Percentiles rank a stretch among this genome's conserved stretches.
phyloP scores from a whole-genome alignment of 2,113 vertebrate species.

The Dissostichus mawsoni region DNA sequence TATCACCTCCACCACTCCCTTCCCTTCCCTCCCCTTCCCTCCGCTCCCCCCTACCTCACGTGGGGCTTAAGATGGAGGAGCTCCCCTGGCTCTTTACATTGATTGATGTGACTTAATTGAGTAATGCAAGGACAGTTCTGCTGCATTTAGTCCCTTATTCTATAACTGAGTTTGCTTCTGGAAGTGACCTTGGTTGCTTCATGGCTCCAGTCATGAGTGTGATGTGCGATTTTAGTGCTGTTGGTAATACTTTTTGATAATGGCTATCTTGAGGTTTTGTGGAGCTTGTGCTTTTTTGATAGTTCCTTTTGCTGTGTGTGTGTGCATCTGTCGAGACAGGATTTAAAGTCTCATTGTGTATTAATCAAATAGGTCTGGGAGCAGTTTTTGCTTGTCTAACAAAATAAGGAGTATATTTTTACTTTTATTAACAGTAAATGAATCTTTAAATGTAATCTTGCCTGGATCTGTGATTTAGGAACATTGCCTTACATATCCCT shows the following conservation, averaged over 20 bases:
- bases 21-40: constrained; percentile 10
- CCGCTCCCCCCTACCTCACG: constrained; percentile 7
- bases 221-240: constrained; percentile 34
- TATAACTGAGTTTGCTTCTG: constrained; percentile 25
- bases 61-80: constrained; percentile 60
- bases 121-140: constrained; percentile 66
- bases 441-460: constrained; percentile 35
- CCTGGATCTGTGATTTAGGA: constrained; percentile 23
- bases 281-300: constrained; percentile 21
- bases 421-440: constrained; percentile 22
- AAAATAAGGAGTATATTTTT: constrained; percentile 26
- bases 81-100: constrained; percentile 50
- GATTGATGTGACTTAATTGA: constrained; percentile 79
- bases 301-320: not conserved
- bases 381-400: constrained; percentile 22
- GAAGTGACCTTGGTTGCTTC: constrained; percentile 49
- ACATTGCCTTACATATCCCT: constrained; percentile 10
- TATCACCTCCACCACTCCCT: constrained; percentile 38
- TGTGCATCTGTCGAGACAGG: not conserved
- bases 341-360: constrained; percentile 29
- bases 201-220: constrained; percentile 29
- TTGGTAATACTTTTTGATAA: constrained; percentile 49
- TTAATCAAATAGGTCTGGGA: constrained; percentile 24
- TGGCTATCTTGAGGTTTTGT: constrained; percentile 26
- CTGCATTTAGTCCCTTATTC: constrained; percentile 58